These are phyloP conservation scores for Machaerirhynchus nigripectus DNA, from an alignment of 2,113 vertebrate species.

Conservation along the genomic window DNA sequence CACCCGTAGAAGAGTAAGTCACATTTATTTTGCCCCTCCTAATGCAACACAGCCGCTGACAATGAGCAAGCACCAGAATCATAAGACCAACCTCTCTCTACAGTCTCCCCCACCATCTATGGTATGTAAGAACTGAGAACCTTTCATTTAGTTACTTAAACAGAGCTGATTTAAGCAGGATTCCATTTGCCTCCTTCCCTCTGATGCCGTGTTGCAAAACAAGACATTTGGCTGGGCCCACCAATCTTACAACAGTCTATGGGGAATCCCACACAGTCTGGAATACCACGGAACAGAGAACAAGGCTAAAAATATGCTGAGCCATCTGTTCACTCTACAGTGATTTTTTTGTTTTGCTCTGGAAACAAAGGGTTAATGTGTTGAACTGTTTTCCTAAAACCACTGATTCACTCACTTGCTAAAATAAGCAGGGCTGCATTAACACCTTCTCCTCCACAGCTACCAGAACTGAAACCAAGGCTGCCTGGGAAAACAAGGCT, in stretches of 20 bases:
- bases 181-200: neutral
- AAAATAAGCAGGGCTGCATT: constrained; percentile 25
- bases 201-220: constrained; percentile 36
- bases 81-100: neutral
- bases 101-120: neutral
- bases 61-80: neutral
- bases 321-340: constrained; percentile 6
- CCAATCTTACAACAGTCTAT: constrained; percentile 33
- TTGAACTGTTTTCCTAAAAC: constrained; percentile 11
- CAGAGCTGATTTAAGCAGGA: neutral
- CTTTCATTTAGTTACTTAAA: neutral
- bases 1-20: neutral
- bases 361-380: constrained; percentile 14
- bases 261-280: constrained; percentile 59
- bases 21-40: neutral
- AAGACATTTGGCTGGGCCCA: constrained; percentile 26
- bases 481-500: neutral
- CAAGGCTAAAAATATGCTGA: constrained; percentile 41
- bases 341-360: neutral
- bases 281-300: constrained; percentile 54
- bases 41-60: neutral
- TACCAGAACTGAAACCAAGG: neutral
- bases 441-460: constrained; percentile 18
- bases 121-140: neutral
- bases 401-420: constrained; percentile 13